phyloP scores from a whole-genome alignment of 64 coral and sea anemone species.

The Actinia tenebrosa region DNA sequence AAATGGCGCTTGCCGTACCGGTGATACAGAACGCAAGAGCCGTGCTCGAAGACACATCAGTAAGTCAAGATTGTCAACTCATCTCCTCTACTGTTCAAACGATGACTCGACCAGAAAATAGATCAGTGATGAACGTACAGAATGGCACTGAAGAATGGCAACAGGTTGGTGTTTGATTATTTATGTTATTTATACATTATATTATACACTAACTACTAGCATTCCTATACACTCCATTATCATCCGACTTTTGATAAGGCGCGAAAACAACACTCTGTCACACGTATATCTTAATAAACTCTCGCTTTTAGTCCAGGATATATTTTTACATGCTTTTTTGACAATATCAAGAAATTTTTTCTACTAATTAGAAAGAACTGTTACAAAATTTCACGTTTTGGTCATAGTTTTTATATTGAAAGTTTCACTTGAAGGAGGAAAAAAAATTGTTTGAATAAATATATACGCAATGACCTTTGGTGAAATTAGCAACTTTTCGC shows the following conservation, averaged over 20 bases:
- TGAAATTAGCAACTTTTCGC: background rate
- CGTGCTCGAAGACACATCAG: constrained; percentile 34
- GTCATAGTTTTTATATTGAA: background rate
- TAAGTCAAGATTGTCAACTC: constrained; percentile 15
- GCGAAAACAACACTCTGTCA: background rate
- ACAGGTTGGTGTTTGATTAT: constrained; percentile 21
- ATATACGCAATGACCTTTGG: background rate
- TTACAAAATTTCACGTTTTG: background rate
- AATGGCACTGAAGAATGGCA: constrained; percentile 23
- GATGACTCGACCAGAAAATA: constrained; percentile 23
- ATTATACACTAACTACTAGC: background rate
- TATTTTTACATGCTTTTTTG: background rate
- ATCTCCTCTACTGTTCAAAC: constrained; percentile 19
- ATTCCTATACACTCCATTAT: background rate
- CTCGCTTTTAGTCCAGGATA: background rate
- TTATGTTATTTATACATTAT: background rate
- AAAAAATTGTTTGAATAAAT: background rate
- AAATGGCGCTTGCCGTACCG: constrained; percentile 55
- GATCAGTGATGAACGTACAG: background rate
- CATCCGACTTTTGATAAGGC: background rate
- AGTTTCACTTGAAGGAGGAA: background rate
- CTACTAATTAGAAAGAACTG: too few species aligned
- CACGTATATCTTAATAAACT: background rate
- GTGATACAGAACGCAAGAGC: constrained; percentile 61
- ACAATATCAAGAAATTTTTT: background rate